Conservation (phyloP, 2,797 vertebrate genomes). For the Myiotriccus ornatus region DNA sequence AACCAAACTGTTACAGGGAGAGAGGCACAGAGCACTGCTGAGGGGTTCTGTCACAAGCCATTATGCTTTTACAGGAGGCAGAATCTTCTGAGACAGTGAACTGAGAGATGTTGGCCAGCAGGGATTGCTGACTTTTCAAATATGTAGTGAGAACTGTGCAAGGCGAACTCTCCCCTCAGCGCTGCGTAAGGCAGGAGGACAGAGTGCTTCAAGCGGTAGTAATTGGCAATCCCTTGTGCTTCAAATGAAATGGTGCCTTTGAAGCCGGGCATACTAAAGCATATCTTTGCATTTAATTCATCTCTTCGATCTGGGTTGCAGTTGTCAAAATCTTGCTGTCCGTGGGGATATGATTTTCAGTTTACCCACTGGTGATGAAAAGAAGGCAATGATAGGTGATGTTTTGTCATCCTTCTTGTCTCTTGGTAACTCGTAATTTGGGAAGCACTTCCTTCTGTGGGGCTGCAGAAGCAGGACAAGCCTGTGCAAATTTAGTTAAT, state of each 20-base stretch:
- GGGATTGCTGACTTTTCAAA: not conserved
- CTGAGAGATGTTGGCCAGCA: not conserved
- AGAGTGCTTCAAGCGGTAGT: not conserved
- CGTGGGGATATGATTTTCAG: not conserved
- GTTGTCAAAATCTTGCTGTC: not conserved
- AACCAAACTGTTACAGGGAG: not conserved
- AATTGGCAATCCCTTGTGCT: not conserved
- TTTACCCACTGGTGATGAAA: not conserved
- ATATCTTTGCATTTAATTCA: not conserved
- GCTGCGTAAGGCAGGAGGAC: not conserved
- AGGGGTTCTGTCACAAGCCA: not conserved
- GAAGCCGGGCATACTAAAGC: not conserved
- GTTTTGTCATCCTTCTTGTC: not conserved
- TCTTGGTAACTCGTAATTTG: not conserved
- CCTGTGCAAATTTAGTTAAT: accelerated
- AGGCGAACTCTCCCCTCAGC: not conserved
- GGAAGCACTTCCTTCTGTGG: not conserved
- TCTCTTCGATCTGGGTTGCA: not conserved
- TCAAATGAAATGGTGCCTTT: not conserved
- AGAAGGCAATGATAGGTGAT: not conserved
- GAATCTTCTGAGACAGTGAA: not conserved
- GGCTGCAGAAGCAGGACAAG: not conserved
- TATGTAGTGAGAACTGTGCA: not conserved
- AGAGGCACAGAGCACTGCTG: not conserved
- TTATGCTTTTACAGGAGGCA: not conserved